Evolutionary conservation across 2,113 vertebrate genomes (phyloP).

Genomic region (Cyanoderma ruficeps): DNA sequence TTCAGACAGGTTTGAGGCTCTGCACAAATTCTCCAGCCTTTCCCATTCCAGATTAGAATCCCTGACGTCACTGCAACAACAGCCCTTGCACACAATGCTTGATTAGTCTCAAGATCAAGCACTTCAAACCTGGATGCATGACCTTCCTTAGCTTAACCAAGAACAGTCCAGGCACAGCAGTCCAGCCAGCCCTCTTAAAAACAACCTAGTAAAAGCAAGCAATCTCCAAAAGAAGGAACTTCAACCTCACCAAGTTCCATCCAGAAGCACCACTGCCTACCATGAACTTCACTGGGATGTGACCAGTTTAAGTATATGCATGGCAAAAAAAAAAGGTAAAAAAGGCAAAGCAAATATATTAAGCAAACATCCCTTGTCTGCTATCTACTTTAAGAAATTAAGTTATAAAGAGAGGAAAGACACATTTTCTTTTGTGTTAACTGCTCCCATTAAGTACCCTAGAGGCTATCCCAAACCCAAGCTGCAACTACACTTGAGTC

Average conservation of each 20-base stretch:
- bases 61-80: not conserved
- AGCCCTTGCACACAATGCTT: not conserved
- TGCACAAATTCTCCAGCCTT: not conserved
- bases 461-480: not conserved
- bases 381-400: not conserved
- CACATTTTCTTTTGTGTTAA: not conserved
- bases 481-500: not conserved
- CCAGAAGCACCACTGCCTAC: not conserved
- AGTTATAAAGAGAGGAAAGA: not conserved
- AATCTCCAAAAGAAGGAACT: not conserved
- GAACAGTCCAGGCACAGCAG: not conserved
- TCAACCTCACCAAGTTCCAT: not conserved
- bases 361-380: not conserved
- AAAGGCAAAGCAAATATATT: not conserved
- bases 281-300: not conserved
- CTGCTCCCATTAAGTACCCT: not conserved
- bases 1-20: not conserved
- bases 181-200: not conserved
- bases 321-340: not conserved
- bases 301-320: not conserved
- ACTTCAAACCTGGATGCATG: fast-evolving
- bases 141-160: not conserved
- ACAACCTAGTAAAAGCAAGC: not conserved
- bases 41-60: not conserved
- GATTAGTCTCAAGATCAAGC: not conserved